Evolutionary conservation across 92 coral and sea anemone species (phyloP), one percentile per base, ranked within the genome.

Genomic region (Porites divaricata): DNA sequence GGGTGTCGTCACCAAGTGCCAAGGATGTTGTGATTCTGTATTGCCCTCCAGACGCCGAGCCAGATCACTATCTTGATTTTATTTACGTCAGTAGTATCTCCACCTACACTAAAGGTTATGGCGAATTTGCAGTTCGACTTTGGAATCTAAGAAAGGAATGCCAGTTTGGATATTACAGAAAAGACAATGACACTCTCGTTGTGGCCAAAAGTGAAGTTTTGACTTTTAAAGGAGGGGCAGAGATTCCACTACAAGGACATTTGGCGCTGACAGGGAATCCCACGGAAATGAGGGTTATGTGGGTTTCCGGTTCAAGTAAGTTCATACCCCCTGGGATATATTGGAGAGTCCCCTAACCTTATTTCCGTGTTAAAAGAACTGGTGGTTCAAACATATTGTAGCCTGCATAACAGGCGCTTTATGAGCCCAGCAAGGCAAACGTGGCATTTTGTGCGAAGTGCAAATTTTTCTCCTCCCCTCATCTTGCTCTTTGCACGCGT

Each of bases 211-310:
- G 98, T 67, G 89, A 93, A 48, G 50, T 79, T n/a, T 86, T 95
- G 1, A 69, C 75, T 89, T 95, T 95, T 68, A 69, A 86, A 52
- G 96, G 98, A 22, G 96, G 96, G 23, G 52, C 80, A 0, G 79
- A 45, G 20, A 80, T 82, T 16, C 98, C 98, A 10, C 70, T 95
- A 1, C 98, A 95, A 77, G 94, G 92, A 6, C 98, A 92, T 57
- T 57, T 95, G 14, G 90, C 98, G 19, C 87, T 95, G 65, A 93
- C 96, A 8, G 94, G 94, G 57, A 53, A 69, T 41, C 92, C 92
- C 19, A 71, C 93, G 23, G 88, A 95, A 81, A 95, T 95, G 98
- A 82, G 98, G 45, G 93, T 95, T 2, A 95, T 95, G 98, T 95
- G 98, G 98, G 93, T 89, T 13, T 93, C 98, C 35, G 96, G 96